Percentiles rank a stretch among this genome's conserved stretches.
Evolutionary conservation across 1,140 invertebrate species (phyloP).

Genomic region (Ips nitidus): DNA sequence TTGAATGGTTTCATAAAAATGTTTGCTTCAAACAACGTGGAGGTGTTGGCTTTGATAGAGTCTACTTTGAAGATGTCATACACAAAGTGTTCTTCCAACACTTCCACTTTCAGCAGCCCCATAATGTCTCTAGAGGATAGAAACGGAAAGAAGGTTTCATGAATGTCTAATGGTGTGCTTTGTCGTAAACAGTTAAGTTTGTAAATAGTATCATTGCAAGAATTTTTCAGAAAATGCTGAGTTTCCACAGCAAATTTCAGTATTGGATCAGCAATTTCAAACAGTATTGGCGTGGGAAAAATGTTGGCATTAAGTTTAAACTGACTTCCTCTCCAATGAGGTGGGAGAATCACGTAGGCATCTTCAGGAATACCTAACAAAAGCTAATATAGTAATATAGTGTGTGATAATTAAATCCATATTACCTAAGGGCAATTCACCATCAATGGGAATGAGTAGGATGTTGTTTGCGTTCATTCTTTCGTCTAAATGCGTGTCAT

Average conservation of each 20-base stretch:
- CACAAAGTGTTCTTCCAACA: conserved; percentile 39
- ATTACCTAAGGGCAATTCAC: conserved; percentile 40
- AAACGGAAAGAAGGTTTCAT: conserved; percentile 12
- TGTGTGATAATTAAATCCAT: neutral
- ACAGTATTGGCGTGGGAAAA: conserved; percentile 40
- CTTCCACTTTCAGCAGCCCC: conserved; percentile 44
- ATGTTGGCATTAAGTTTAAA: conserved; percentile 35
- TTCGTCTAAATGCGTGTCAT: conserved; percentile 15
- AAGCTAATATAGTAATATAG: no score
- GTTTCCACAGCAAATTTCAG: conserved; percentile 38
- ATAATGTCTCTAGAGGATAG: conserved; percentile 29
- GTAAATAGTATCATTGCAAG: conserved; percentile 44
- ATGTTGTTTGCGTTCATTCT: neutral
- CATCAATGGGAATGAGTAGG: conserved; percentile 44
- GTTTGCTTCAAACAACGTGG: conserved; percentile 14
- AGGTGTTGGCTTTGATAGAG: conserved; percentile 21
- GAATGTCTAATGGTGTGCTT: conserved; percentile 25
- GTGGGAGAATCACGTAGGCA: conserved; percentile 41
- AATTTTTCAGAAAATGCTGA: conserved; percentile 29
- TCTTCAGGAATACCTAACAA: conserved; percentile 43
- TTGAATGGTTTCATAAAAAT: conserved; percentile 34
- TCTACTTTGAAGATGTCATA: conserved; percentile 45
- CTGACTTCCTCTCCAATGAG: conserved; percentile 14
- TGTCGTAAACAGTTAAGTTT: conserved; percentile 43
- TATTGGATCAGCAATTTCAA: conserved; percentile 43